These are phyloP conservation scores for Caenorhabditis japonica DNA, from an alignment of 2,888 invertebrate species.

Conservation along the genomic window DNA sequence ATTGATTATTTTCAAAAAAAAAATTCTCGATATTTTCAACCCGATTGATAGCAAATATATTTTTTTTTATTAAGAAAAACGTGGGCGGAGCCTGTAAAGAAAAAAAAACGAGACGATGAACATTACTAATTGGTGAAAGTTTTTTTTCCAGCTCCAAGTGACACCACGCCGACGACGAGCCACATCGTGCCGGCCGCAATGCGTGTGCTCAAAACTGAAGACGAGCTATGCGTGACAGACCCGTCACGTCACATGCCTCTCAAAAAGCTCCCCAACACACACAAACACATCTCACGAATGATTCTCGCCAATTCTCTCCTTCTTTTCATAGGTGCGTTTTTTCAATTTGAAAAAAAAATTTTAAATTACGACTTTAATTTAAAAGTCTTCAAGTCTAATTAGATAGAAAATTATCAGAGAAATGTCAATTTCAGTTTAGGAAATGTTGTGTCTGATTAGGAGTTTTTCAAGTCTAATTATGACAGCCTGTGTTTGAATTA, in stretches of 20 bases:
- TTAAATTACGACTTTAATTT: neutral
- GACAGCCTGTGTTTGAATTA: no score
- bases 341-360: neutral
- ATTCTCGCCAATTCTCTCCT: slow-evolving; percentile 5
- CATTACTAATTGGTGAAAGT: slow-evolving; percentile 4
- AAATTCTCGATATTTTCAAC: neutral
- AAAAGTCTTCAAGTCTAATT: neutral
- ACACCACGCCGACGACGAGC: slow-evolving; percentile 72
- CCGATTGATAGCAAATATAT: neutral
- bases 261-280: slow-evolving; percentile 2
- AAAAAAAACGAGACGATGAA: neutral
- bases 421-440: neutral
- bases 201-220: slow-evolving; percentile 76
- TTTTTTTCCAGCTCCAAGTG: slow-evolving; percentile 57
- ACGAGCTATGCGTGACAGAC: slow-evolving; percentile 75
- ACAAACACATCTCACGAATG: slow-evolving; percentile 23
- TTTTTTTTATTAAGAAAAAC: slow-evolving; percentile 10
- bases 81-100: neutral
- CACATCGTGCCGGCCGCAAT: slow-evolving; percentile 74
- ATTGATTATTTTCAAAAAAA: neutral
- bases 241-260: neutral
- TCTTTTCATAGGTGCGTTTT: slow-evolving; percentile 21
- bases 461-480: no score
- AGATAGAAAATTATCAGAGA: neutral
- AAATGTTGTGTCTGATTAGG: no score